A percentile compares a stretch with the other conserved stretches of the same genome.
Evolutionary conservation across 2,113 vertebrate genomes (phyloP).

Genomic region (Oreochromis aureus): DNA sequence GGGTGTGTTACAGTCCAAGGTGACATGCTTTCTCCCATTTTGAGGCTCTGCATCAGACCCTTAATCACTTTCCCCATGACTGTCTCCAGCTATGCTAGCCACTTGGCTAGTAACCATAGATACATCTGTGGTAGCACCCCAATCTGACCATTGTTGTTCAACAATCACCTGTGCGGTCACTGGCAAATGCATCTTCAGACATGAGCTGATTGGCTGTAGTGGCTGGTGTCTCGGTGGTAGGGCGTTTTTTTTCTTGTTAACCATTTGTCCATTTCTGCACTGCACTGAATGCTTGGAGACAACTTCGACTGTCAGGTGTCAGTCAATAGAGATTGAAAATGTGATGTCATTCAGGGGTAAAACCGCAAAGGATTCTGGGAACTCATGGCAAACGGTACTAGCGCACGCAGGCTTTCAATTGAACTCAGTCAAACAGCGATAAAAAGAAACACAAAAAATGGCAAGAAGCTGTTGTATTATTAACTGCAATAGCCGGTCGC

Average conservation of each 20-base stretch:
- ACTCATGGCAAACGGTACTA: no score
- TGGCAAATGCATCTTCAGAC: neutral
- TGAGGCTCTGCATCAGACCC: no score
- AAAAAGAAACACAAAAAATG: no score
- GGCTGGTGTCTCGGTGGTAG: neutral
- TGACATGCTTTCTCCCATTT: no score
- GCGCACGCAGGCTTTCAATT: no score
- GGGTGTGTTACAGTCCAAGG: no score
- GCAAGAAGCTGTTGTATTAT: no score
- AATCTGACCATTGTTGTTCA: neutral
- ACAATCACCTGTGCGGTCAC: neutral
- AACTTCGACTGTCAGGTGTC: neutral
- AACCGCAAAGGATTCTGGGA: no score
- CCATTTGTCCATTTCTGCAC: neutral
- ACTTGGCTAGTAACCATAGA: neutral
- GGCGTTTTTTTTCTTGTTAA: neutral
- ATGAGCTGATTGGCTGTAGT: neutral
- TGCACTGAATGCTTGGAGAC: neutral
- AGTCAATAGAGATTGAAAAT: neutral
- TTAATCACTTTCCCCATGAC: fast-evolving
- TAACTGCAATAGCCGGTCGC: no score
- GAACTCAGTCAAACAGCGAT: no score
- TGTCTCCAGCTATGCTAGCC: neutral
- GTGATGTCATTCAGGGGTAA: neutral
- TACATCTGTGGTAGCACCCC: neutral